These are phyloP conservation scores for Holotrichia oblita DNA, from an alignment of 1,140 invertebrate species.

Conservation along the genomic window DNA sequence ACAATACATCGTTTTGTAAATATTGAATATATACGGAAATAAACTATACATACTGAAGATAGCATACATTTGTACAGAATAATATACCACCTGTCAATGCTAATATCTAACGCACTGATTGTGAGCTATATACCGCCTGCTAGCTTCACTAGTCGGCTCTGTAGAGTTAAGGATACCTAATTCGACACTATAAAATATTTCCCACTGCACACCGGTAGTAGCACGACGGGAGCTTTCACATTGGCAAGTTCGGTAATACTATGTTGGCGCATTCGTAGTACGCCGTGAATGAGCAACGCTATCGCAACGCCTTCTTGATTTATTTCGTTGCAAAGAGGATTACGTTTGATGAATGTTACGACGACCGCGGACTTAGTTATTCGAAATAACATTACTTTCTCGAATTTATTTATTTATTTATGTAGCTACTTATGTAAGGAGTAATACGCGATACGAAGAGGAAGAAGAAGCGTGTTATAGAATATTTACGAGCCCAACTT, in stretches of 20 bases:
- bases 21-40: too few relatives aligned
- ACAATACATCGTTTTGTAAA: too few relatives aligned
- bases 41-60: too few relatives aligned
- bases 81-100: too few relatives aligned
- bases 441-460: background rate
- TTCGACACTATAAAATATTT: conserved; percentile 20
- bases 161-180: background rate
- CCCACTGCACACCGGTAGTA: background rate
- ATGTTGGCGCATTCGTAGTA: background rate
- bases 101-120: too few relatives aligned
- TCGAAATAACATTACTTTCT: background rate
- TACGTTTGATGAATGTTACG: conserved; percentile 12
- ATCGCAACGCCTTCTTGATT: conserved; percentile 11
- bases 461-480: background rate
- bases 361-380: conserved; percentile 9
- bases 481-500: background rate
- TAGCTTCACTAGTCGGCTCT: background rate
- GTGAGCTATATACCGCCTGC: too few relatives aligned
- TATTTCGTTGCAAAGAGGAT: conserved; percentile 26
- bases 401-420: conserved; percentile 20
- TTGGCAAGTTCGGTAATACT: conserved; percentile 24
- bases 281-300: background rate
- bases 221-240: background rate
- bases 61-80: too few relatives aligned
- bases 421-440: background rate